Conservation (phyloP, 2,888 invertebrate genomes). For the Epiblema foenella region DNA sequence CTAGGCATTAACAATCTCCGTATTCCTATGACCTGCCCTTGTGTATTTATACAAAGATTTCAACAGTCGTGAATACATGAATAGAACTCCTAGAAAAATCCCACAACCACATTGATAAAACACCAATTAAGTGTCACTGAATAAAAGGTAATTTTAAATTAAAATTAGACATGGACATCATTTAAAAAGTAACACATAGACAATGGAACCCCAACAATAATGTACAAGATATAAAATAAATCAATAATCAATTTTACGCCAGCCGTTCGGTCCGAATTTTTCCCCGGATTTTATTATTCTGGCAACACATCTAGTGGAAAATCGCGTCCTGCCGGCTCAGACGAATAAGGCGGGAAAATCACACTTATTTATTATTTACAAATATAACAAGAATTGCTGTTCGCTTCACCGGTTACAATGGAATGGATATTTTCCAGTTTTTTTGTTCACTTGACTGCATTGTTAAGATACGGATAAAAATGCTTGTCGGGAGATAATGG, state of each 20-base stretch:
- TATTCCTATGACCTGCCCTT: too few relatives aligned
- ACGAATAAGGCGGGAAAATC: constrained; percentile 60
- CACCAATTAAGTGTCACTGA: neutral
- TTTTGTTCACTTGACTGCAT: constrained; percentile 41
- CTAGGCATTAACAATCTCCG: too few relatives aligned
- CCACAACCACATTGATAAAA: neutral
- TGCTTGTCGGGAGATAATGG: neutral
- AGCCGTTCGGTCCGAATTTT: constrained; percentile 68
- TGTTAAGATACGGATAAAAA: constrained; percentile 19
- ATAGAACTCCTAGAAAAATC: neutral
- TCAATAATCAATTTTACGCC: constrained; percentile 83
- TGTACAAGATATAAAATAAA: constrained; percentile 67
- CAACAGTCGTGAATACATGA: neutral
- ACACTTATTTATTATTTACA: constrained; percentile 63
- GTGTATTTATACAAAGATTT: neutral
- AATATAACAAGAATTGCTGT: constrained; percentile 53
- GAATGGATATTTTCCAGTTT: constrained; percentile 41
- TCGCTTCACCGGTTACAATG: constrained; percentile 26
- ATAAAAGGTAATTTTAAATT: neutral
- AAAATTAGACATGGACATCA: neutral
- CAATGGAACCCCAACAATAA: constrained; percentile 36
- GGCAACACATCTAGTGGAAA: constrained; percentile 76
- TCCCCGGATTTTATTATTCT: constrained; percentile 73
- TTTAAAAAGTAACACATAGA: constrained; percentile 5
- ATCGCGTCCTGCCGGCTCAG: constrained; percentile 64